Percentiles rank a stretch among this genome's conserved stretches.
phyloP scores from a whole-genome alignment of 2,888 invertebrate species.

The Bibio marci region DNA sequence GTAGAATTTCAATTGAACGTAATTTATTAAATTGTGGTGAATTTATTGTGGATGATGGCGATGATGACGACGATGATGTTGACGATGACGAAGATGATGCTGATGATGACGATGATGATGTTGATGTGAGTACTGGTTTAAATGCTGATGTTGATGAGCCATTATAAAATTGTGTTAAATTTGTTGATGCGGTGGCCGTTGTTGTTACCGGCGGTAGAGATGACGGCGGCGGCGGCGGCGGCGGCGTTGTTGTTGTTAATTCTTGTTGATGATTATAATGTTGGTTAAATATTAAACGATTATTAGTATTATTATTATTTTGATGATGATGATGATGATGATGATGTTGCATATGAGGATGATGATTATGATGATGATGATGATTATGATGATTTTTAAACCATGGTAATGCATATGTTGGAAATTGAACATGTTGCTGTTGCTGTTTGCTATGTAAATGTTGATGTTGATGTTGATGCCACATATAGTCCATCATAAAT shows the following conservation, averaged over 20 bases:
- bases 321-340: not conserved
- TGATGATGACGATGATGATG: no score
- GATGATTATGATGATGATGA: constrained; percentile 1
- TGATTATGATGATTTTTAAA: constrained; percentile 28
- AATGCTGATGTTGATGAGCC: constrained; percentile 12
- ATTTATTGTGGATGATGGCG: not conserved
- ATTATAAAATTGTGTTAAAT: no score
- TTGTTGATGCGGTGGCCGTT: no score
- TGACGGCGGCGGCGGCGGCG: not conserved
- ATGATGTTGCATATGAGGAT: not conserved
- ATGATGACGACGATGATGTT: no score
- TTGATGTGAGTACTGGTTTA: constrained; percentile 13
- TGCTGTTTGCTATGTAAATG: constrained; percentile 21
- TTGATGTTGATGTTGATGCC: constrained; percentile 38
- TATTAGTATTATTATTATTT: no score
- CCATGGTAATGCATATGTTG: constrained; percentile 50
- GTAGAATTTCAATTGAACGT: no score
- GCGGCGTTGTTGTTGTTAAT: not conserved
- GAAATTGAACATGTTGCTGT: constrained; percentile 35
- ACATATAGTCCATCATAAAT: constrained; percentile 65
- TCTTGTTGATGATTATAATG: not conserved
- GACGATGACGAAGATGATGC: no score
- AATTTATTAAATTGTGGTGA: no score
- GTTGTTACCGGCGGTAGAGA: not conserved
- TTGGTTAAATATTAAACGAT: no score